Evolutionary conservation across 2,113 vertebrate species (phyloP).

Genomic region (Pygoscelis adeliae): DNA sequence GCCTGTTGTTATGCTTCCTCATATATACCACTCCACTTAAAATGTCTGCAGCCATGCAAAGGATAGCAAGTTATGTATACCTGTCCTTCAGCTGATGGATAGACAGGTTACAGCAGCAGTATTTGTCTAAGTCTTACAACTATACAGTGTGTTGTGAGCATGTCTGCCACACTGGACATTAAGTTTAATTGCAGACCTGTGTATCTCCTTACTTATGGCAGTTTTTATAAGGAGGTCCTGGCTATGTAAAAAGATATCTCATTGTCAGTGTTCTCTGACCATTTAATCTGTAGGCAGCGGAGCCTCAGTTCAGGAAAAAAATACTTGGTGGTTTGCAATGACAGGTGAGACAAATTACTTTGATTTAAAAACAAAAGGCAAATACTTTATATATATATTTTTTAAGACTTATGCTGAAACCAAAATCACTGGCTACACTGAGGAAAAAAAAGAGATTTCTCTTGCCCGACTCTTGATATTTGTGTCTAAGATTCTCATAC

Average conservation of each 20-base stretch:
- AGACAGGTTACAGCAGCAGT: not conserved
- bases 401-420: not conserved
- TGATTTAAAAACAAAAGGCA: not conserved
- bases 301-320: not conserved
- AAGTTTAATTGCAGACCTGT: not conserved
- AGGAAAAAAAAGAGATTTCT: not conserved
- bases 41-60: not conserved
- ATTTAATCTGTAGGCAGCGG: not conserved
- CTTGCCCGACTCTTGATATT: not conserved
- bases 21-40: not conserved
- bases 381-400: not conserved
- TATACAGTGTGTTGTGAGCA: not conserved
- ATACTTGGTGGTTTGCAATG: not conserved
- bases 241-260: not conserved
- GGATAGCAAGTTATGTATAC: not conserved
- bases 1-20: not conserved
- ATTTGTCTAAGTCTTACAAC: not conserved
- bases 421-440: not conserved
- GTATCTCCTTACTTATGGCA: not conserved
- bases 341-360: not conserved
- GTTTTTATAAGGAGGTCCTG: not conserved
- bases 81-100: not conserved
- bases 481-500: not conserved
- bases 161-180: not conserved
- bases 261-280: not conserved